These are phyloP conservation scores for Salmo trutta DNA, from an alignment of 2,797 vertebrate species.

Conservation along the genomic window DNA sequence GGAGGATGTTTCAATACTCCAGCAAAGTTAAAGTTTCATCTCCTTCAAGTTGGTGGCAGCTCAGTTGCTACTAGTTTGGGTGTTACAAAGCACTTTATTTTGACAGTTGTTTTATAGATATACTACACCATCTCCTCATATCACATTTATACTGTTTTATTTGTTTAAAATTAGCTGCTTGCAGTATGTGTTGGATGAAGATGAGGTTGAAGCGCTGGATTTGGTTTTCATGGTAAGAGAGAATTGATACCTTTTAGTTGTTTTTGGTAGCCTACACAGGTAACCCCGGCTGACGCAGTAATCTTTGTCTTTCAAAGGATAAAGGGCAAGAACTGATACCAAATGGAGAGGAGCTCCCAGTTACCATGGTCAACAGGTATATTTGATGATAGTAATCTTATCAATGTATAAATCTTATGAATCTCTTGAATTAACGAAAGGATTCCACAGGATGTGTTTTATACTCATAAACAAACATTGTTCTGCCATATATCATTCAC, in stretches of 20 bases:
- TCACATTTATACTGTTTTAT: not conserved
- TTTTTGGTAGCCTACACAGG: not conserved
- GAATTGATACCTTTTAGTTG: not conserved
- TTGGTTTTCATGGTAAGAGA: conserved; percentile 70
- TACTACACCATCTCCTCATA: not conserved
- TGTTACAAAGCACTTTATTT: not conserved
- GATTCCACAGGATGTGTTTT: not conserved
- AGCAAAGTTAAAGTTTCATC: too few species aligned
- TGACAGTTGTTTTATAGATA: not conserved
- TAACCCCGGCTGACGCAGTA: not conserved
- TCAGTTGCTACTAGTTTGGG: too few species aligned
- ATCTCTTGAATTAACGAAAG: not conserved
- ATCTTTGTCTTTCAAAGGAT: conserved; percentile 24
- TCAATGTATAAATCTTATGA: not conserved
- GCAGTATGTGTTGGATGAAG: conserved; percentile 54
- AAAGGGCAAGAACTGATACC: conserved; percentile 62
- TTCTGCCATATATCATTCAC: conserved; percentile 19
- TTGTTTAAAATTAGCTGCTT: conserved; percentile 52
- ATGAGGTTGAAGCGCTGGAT: conserved; percentile 53
- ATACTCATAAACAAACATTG: not conserved
- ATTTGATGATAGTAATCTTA: not conserved
- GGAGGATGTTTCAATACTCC: too few species aligned
- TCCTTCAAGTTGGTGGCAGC: too few species aligned
- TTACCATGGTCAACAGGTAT: conserved; percentile 73
- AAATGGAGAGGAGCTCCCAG: conserved; percentile 62